These are phyloP conservation scores for Oreochromis aureus DNA, from an alignment of 2,113 vertebrate species.

Conservation along the genomic window DNA sequence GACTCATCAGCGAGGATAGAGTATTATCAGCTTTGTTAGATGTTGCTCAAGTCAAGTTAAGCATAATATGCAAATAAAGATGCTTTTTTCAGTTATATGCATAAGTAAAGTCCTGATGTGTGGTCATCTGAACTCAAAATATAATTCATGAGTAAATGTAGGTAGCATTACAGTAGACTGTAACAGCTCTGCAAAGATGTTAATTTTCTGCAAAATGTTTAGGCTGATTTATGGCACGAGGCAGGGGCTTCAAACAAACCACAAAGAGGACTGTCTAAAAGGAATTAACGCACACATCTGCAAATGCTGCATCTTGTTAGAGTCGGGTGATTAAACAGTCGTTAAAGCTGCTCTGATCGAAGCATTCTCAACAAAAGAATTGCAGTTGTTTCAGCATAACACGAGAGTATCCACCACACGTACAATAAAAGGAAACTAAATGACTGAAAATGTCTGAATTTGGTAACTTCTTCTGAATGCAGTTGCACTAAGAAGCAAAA, in stretches of 20 bases:
- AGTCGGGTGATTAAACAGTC: neutral
- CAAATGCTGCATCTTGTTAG: neutral
- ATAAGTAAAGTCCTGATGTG: neutral
- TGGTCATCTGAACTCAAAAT: neutral
- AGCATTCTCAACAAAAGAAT: neutral
- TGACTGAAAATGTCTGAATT: neutral
- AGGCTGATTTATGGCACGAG: neutral
- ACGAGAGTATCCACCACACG: neutral
- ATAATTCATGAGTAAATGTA: neutral
- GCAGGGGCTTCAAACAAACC: neutral
- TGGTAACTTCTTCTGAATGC: neutral
- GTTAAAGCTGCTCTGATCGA: neutral
- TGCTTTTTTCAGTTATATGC: neutral
- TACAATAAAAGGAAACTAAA: neutral
- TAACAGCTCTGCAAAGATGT: neutral
- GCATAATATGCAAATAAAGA: neutral
- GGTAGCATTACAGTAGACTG: neutral
- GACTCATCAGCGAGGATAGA: neutral
- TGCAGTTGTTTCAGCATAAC: neutral
- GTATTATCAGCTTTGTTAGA: neutral
- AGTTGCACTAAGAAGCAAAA: neutral
- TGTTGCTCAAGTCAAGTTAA: neutral
- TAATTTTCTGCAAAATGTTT: neutral
- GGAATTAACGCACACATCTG: neutral
- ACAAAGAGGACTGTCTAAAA: neutral